These are phyloP conservation scores for Apogon hyalosoma DNA, from an alignment of 2,797 vertebrate genomes.

Conservation along the genomic window DNA sequence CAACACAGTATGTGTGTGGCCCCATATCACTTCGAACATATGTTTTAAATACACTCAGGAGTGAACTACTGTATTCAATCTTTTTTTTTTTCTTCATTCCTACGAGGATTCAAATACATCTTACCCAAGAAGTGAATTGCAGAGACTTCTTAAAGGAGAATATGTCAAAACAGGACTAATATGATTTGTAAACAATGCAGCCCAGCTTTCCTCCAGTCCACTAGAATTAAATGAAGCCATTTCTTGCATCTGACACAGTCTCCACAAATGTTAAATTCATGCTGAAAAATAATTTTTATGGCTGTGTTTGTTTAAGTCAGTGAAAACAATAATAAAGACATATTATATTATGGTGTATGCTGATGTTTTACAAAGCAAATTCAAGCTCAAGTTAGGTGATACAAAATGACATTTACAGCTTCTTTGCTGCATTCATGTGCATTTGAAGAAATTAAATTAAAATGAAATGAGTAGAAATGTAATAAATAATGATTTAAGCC, in stretches of 20 bases:
- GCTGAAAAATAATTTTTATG: constrained; percentile 26
- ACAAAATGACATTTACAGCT: constrained; percentile 46
- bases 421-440: constrained; percentile 37
- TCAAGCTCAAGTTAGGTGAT: constrained; percentile 28
- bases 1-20: constrained; percentile 5
- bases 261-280: constrained; percentile 20
- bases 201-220: constrained; percentile 23
- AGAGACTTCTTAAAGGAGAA: constrained; percentile 26
- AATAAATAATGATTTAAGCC: constrained; percentile 45
- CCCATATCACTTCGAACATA: not conserved
- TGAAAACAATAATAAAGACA: constrained; percentile 22
- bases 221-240: constrained; percentile 47
- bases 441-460: constrained; percentile 31
- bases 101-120: constrained; percentile 22
- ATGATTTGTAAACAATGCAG: constrained; percentile 46
- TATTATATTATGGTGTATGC: constrained; percentile 25
- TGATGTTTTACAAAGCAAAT: constrained; percentile 13
- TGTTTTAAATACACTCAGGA: not conserved
- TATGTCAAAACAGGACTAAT: constrained; percentile 45
- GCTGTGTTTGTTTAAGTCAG: constrained; percentile 17
- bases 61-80: constrained; percentile 4
- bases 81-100: constrained; percentile 10
- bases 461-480: constrained; percentile 45
- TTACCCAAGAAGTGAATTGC: constrained; percentile 14
- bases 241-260: constrained; percentile 37